These are phyloP conservation scores for Conopomorpha cramerella DNA, from an alignment of 1,140 invertebrate genomes.

Conservation along the genomic window DNA sequence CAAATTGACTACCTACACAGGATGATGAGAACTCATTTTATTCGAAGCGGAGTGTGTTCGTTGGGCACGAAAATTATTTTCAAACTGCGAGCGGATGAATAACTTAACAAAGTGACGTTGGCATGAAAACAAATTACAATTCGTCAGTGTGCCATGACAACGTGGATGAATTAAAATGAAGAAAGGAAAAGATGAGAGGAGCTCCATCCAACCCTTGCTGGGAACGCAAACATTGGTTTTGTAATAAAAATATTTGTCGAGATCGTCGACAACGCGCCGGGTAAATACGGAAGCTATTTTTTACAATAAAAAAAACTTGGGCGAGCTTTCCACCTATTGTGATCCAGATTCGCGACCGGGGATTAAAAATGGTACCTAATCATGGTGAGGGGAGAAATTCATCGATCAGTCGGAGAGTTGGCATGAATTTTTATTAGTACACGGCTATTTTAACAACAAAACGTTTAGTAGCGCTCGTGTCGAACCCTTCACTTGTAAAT, in stretches of 20 bases:
- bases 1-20: no score
- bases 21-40: no score
- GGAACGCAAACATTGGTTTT: slow-evolving; percentile 43
- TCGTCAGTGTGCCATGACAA: slow-evolving; percentile 23
- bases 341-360: slow-evolving; percentile 35
- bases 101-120: no score
- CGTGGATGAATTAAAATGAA: slow-evolving; percentile 23
- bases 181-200: slow-evolving; percentile 19
- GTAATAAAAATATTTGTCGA: slow-evolving; percentile 53
- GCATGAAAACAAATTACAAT: no score
- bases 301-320: slow-evolving; percentile 25
- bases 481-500: slow-evolving; percentile 37
- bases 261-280: slow-evolving; percentile 18
- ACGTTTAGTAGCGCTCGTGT: slow-evolving; percentile 22
- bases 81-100: no score
- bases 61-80: no score
- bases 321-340: slow-evolving; percentile 35
- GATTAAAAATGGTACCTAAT: slow-evolving; percentile 48
- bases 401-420: slow-evolving; percentile 3
- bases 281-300: slow-evolving; percentile 27
- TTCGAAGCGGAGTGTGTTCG: no score
- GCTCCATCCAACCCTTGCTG: slow-evolving; percentile 36
- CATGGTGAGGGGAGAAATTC: slow-evolving; percentile 21
- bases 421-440: neutral
- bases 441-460: no score